Evolutionary conservation across 2,113 vertebrate species (phyloP).

Genomic region (Eurystomus gularis): DNA sequence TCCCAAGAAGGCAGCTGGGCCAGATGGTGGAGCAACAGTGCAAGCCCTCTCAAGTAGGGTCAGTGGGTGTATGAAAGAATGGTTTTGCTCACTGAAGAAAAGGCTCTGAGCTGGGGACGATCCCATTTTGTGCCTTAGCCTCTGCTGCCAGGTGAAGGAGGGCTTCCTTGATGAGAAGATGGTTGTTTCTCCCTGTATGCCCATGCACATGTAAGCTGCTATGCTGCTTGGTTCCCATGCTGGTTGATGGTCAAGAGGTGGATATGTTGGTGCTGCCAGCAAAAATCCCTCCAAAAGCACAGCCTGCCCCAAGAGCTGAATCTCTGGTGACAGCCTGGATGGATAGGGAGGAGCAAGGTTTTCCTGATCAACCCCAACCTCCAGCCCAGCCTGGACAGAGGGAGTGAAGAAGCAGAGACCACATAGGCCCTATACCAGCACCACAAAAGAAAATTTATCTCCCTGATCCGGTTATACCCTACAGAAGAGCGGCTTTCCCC

Average conservation of each 20-base stretch:
- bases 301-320: background rate
- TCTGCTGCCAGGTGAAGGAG: background rate
- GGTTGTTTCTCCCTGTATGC: background rate
- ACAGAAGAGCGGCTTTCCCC: background rate
- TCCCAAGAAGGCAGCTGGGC: background rate
- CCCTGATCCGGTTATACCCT: background rate
- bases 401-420: background rate
- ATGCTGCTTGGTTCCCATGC: background rate
- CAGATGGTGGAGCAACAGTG: background rate
- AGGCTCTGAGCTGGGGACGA: background rate
- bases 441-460: background rate
- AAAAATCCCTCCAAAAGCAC: background rate
- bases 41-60: background rate
- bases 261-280: background rate
- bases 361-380: background rate
- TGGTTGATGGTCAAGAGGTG: background rate
- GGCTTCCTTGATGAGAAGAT: background rate
- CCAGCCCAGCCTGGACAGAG: background rate
- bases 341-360: background rate
- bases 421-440: background rate
- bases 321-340: background rate
- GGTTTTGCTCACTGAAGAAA: background rate
- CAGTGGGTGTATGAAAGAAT: background rate
- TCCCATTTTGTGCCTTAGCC: background rate
- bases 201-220: background rate